Conservation (phyloP, 1,140 invertebrate genomes). For the Calosoma granatense region DNA sequence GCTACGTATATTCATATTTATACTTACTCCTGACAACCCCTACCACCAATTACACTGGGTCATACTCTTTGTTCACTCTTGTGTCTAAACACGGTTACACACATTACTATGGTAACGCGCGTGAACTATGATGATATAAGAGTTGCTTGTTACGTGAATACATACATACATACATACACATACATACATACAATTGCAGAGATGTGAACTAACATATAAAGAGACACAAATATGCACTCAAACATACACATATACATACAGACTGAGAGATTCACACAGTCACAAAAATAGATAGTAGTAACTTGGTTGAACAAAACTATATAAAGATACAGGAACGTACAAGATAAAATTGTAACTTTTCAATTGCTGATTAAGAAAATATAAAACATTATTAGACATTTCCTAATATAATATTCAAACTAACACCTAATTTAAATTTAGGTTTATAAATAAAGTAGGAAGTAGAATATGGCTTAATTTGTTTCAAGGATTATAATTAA, state of each 20-base stretch:
- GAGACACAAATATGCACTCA: too few relatives aligned
- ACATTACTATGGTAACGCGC: neutral
- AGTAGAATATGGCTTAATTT: too few relatives aligned
- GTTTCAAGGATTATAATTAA: too few relatives aligned
- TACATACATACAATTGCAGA: neutral
- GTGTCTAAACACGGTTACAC: neutral
- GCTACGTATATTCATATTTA: neutral
- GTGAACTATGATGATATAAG: conserved; percentile 9
- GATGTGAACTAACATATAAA: neutral
- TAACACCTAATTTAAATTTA: too few relatives aligned
- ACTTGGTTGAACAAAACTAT: too few relatives aligned
- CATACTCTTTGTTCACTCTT: neutral
- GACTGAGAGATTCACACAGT: neutral
- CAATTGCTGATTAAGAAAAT: too few relatives aligned
- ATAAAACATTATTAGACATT: too few relatives aligned
- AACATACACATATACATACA: neutral
- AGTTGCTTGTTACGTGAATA: neutral
- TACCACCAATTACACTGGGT: neutral
- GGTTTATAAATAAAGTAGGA: too few relatives aligned
- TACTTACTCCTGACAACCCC: neutral
- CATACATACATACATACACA: conserved; percentile 5
- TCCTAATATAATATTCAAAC: too few relatives aligned
- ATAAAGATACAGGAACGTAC: too few relatives aligned
- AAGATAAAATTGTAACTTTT: too few relatives aligned
- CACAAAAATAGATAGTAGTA: too few relatives aligned